Evolutionary conservation across 2,888 invertebrate species (phyloP), one percentile per base, ranked within the genome.

Genomic region (Eupithecia exiguata): DNA sequence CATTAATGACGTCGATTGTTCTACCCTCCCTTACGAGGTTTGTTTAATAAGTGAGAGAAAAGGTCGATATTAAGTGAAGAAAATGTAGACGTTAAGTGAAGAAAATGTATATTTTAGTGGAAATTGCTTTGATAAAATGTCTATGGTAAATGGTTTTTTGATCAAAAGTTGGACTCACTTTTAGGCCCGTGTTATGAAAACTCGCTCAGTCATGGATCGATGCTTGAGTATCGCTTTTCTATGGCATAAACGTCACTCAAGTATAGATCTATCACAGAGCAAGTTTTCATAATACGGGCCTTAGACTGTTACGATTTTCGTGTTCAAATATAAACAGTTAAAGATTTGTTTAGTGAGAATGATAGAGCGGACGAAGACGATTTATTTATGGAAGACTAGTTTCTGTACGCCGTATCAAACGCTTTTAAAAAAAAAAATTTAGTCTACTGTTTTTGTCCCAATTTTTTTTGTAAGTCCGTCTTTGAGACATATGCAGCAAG

Each of bases 1-100:
- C 79, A 77, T 77, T 79, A 79, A 79, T 67, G 69, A 68, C 70
- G 74, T 16, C 71, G 74, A 75, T 77, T 76, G 75, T 79, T 76
- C 76, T 70, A 68, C 58, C 69, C 66, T 69, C 46, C 49, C 70
- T 73, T 78, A 69, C 25, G n/a, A 62, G 68, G 73, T 70, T 70
- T 73, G 73, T 73, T 73, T 70, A 66, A 72, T 62, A 68, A 70
- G 36, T 38, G 36, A 35, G n/a, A 9, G 38, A 65, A 21, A 65
- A 65, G 63, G 63, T 65, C 36, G 46, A 72, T 53, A 72, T 62
- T 49, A 63, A 63, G 58, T 58, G 25, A 58, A 25, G 14, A 25
- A 58, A 58, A 25, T 25, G 18, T 46, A 16, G 46, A 12, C 14
- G 10, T 40, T 40, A 10, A 40, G 40, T 40, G 14, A 40, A 14